Percentiles rank a stretch among this genome's conserved stretches.
Evolutionary conservation across 2,888 invertebrate genomes (phyloP).

Genomic region (Marronus borbonicus): DNA sequence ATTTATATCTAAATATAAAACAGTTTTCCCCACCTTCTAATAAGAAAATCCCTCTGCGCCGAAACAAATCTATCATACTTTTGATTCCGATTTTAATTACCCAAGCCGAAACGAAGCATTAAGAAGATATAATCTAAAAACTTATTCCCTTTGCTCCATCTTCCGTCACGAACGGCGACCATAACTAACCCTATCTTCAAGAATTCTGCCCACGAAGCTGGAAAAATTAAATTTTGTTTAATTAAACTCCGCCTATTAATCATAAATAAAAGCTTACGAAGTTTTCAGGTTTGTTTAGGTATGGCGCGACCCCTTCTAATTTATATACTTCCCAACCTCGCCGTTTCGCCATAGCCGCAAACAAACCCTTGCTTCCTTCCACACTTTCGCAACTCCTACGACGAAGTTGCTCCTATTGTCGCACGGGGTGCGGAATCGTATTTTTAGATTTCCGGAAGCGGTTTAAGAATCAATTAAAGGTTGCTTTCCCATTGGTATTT

Average conservation of each 20-base stretch:
- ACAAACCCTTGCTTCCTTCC: not conserved
- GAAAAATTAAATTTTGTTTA: slow-evolving; percentile 50
- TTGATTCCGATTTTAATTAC: no score
- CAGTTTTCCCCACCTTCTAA: no score
- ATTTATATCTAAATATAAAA: no score
- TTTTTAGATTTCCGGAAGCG: no score
- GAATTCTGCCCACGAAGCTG: not conserved
- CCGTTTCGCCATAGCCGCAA: not conserved
- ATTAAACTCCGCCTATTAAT: slow-evolving; percentile 48
- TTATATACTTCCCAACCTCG: slow-evolving; percentile 5
- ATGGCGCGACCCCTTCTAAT: slow-evolving; percentile 37
- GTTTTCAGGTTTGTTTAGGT: slow-evolving; percentile 47
- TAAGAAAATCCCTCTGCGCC: no score
- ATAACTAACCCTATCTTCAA: not conserved
- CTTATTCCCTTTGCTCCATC: no score
- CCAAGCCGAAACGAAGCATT: no score
- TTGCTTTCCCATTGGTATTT: slow-evolving; percentile 5
- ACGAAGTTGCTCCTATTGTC: no score
- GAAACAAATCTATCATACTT: no score
- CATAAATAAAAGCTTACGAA: slow-evolving; percentile 47
- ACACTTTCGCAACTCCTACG: slow-evolving; percentile 1
- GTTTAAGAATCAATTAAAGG: slow-evolving; percentile 5
- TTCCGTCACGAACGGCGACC: no score
- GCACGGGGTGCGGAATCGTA: no score
- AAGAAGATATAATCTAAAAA: no score